phyloP scores from a whole-genome alignment of 1,140 invertebrate genomes.

The Nilaparvata lugens region DNA sequence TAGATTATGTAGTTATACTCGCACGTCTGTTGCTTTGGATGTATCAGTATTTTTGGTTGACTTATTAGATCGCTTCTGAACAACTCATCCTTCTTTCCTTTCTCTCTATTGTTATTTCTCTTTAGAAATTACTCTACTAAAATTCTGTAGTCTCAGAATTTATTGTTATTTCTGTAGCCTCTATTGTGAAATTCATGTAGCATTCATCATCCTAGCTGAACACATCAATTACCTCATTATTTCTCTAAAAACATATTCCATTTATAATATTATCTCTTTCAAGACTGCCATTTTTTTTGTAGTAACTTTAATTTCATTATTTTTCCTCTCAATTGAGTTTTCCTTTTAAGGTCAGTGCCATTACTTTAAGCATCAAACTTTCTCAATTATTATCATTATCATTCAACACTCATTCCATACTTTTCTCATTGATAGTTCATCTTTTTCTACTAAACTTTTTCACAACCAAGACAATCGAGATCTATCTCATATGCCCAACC shows the following conservation, averaged over 20 bases:
- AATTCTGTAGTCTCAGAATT: no score
- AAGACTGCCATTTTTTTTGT: slow-evolving; percentile 2
- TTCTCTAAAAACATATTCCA: slow-evolving; percentile 2
- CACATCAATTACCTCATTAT: neutral
- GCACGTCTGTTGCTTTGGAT: neutral
- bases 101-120: no score
- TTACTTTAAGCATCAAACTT: no score
- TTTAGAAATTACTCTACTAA: no score
- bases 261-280: neutral
- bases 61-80: neutral
- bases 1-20: neutral
- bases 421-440: no score
- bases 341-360: neutral
- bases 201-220: neutral
- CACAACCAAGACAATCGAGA: no score
- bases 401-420: no score
- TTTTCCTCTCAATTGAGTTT: neutral
- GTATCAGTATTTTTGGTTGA: neutral
- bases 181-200: no score
- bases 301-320: slow-evolving; percentile 1
- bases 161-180: no score
- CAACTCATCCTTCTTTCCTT: neutral
- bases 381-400: no score
- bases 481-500: no score
- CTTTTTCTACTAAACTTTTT: no score